Evolutionary conservation across 2,797 vertebrate species (phyloP), one percentile per base, ranked within the genome.

Genomic region (Adrianichthys oophorus): DNA sequence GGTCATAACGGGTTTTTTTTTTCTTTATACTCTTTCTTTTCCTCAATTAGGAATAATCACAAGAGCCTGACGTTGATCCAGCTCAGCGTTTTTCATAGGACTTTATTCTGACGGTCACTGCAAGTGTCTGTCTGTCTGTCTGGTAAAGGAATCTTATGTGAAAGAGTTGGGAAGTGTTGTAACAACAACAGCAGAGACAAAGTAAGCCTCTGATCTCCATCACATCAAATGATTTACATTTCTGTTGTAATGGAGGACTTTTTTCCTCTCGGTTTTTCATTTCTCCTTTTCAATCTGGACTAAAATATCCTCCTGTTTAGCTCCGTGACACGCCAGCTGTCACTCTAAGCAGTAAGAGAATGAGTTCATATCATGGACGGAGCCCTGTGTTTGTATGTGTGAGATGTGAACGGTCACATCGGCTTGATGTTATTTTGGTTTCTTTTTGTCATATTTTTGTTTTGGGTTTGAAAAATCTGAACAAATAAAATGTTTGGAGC

Each of bases 1-100:
- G 91, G 91, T 92, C 91, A 90, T 76, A 76, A 89, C 85, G 86
- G 89, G 81, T 85, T 89, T 85, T 82, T 85, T 76, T 88, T 92
- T 2, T 37, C 10, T 37, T 37, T 12, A 12, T 2, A 37, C 10
- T 37, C 85, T 79, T 82, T 87, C 68, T 80, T 87, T 85, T 79
- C 84, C 77, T 86, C 88, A 88, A 91, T 91, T 92, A 92, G 82
- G 82, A 79, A 83, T 83, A 86, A 91, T 90, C 84, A 90, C 85
- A 72, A 82, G 83, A 84, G 85, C 76, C 84, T 60, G 70, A 66
- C 87, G 91, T 91, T 87, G 92, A 91, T 92, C 88, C 83, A 79
- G 76, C 84, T 76, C 82, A 80, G 72, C 78, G 70, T 57, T 79
- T 79, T 84, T 88, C 79, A 84, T 82, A 82, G 78, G 70, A 73